Evolutionary conservation across 2,797 vertebrate species (phyloP), one percentile per base, ranked within the genome.

Genomic region (Hippocampus kuda): DNA sequence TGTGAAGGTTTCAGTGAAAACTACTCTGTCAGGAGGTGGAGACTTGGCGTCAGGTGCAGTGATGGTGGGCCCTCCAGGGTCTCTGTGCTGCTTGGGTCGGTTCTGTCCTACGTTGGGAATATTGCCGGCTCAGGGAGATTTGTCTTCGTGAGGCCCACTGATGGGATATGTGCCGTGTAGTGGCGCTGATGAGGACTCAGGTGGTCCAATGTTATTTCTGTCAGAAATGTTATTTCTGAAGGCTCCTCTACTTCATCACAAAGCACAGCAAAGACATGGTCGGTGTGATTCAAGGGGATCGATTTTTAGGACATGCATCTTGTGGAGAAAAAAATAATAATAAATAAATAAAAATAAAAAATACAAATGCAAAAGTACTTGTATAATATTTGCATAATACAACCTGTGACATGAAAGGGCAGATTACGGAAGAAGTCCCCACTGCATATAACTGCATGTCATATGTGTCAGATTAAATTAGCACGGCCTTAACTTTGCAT

Each of bases 181-280:
- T 30, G 78, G 82, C 70, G 42, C 88, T 89, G 88, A 90, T 90
- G 88, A 90, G 88, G 87, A 90, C 89, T 90, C 89, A 89, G 88
- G 88, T 89, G 88, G 87, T 80, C 72, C 82, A 75, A 81, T 85
- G 84, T 90, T 91, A 89, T 90, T 89, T 87, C 86, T 84, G 88
- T n/a, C n/a, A n/a, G n/a, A n/a, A 75, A 81, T 85, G 84, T 90
- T 91, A 89, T 90, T 89, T 87, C 85, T 87, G 82, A 88, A 85
- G 82, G 85, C 84, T 79, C 81, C 74, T 79, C 72, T 82, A 86
- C 85, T 90, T 83, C 83, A 88, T 85, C 87, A 87, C 80, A 65
- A 61, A 67, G 49, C 42, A 6, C 41, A 46, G 41, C 22, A 46
- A 46, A 65, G 10, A n/a, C n/a, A 65, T 44, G 59, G 30, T 20